phyloP scores from a whole-genome alignment of 2,888 invertebrate species.

The Polydrusus cervinus region DNA sequence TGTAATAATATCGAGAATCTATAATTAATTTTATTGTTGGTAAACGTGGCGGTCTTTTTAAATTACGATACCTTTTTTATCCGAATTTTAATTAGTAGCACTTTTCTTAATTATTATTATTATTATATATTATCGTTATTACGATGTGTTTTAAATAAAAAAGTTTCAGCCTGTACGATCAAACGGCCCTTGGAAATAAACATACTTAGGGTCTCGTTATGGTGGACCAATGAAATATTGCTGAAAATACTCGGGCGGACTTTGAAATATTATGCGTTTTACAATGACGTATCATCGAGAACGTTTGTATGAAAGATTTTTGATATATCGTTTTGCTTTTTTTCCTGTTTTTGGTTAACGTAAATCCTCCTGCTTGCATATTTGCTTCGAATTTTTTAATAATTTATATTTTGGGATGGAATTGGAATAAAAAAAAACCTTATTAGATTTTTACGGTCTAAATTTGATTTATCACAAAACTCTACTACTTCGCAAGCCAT shows the following conservation, averaged over 20 bases:
- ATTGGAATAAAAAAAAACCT: neutral
- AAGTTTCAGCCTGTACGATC: conserved; percentile 12
- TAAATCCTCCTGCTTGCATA: conserved; percentile 43
- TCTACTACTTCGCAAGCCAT: no score
- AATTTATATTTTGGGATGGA: conserved; percentile 34
- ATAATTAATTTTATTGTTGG: no score
- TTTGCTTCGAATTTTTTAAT: conserved; percentile 44
- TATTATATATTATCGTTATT: no score
- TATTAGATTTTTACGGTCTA: neutral
- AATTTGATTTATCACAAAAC: neutral
- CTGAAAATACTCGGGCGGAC: conserved; percentile 68
- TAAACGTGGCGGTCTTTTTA: no score
- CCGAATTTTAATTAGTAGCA: no score
- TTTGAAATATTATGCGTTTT: conserved; percentile 71
- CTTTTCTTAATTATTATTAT: no score
- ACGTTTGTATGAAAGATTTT: conserved; percentile 70
- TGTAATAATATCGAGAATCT: no score
- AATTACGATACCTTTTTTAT: no score
- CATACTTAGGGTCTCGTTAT: conserved; percentile 66
- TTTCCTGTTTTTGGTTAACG: conserved; percentile 38
- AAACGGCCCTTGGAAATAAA: conserved; percentile 65
- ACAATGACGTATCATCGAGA: conserved; percentile 71
- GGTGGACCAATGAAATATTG: conserved; percentile 70
- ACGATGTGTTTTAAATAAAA: neutral
- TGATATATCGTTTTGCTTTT: conserved; percentile 66